phyloP scores from a whole-genome alignment of 2,888 invertebrate species.

The Philhelius pedissequus region DNA sequence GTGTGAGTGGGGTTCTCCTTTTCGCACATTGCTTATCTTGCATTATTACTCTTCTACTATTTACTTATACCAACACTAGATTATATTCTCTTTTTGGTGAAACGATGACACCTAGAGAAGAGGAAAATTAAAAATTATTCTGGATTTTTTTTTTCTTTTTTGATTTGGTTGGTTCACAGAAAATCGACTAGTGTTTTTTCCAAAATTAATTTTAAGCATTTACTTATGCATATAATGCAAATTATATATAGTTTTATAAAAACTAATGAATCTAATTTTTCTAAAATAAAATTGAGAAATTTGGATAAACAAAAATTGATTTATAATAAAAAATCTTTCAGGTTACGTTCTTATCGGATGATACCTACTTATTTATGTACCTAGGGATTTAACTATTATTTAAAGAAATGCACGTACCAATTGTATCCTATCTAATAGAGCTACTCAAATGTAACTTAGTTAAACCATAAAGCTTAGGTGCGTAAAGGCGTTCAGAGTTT shows the following conservation, averaged over 20 bases:
- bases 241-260: not conserved
- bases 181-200: too few relatives aligned
- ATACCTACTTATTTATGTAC: not conserved
- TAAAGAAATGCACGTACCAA: not conserved
- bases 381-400: not conserved
- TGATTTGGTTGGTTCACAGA: not conserved
- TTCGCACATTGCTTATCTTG: constrained; percentile 19
- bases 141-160: constrained; percentile 15
- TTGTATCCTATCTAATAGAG: not conserved
- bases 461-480: not conserved
- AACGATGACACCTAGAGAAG: constrained; percentile 34
- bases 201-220: too few relatives aligned
- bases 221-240: not conserved
- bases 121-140: constrained; percentile 4
- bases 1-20: constrained; percentile 22
- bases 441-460: not conserved
- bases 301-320: not conserved
- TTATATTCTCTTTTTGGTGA: constrained; percentile 24
- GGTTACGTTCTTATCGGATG: too few relatives aligned
- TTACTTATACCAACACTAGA: constrained; percentile 21
- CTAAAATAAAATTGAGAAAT: not conserved
- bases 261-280: not conserved
- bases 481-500: not conserved
- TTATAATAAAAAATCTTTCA: not conserved
- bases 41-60: not conserved